These are phyloP conservation scores for Eupithecia subfuscata DNA, from an alignment of 2,888 invertebrate species.

Conservation along the genomic window DNA sequence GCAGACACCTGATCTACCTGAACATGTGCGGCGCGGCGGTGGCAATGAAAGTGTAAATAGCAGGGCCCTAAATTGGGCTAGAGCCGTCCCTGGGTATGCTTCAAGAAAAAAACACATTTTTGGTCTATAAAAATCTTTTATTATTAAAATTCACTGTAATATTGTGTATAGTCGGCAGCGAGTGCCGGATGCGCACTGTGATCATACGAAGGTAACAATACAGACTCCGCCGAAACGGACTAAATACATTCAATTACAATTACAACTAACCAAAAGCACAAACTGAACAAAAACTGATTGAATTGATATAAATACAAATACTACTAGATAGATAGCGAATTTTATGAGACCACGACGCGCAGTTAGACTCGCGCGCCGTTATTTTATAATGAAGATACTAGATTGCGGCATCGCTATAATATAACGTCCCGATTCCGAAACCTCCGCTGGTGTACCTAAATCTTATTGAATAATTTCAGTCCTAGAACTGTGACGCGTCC, in stretches of 20 bases:
- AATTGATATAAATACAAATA: slow-evolving; percentile 74
- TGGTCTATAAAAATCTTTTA: slow-evolving; percentile 82
- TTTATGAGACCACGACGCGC: slow-evolving; percentile 57
- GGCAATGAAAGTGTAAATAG: too few relatives aligned
- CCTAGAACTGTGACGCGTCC: slow-evolving; percentile 52
- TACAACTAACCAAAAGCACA: slow-evolving; percentile 74
- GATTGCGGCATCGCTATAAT: slow-evolving; percentile 46
- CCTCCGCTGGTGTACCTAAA: slow-evolving; percentile 53
- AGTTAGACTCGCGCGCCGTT: slow-evolving; percentile 50
- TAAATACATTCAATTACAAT: slow-evolving; percentile 60
- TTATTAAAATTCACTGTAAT: slow-evolving; percentile 79
- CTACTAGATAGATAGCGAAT: slow-evolving; percentile 43
- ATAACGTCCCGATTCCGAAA: slow-evolving; percentile 52
- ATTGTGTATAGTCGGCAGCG: slow-evolving; percentile 63
- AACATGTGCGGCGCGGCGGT: too few relatives aligned
- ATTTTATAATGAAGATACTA: slow-evolving; percentile 43
- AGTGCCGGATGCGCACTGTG: slow-evolving; percentile 55
- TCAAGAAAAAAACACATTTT: slow-evolving; percentile 25
- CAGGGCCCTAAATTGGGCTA: background rate
- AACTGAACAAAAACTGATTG: slow-evolving; percentile 69
- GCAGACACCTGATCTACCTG: too few relatives aligned
- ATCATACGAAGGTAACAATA: slow-evolving; percentile 67
- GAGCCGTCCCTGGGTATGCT: background rate
- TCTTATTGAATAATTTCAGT: slow-evolving; percentile 63
- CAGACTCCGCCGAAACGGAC: slow-evolving; percentile 59